These are phyloP conservation scores for Syrphus vitripennis DNA, from an alignment of 2,888 invertebrate genomes.

Conservation along the genomic window DNA sequence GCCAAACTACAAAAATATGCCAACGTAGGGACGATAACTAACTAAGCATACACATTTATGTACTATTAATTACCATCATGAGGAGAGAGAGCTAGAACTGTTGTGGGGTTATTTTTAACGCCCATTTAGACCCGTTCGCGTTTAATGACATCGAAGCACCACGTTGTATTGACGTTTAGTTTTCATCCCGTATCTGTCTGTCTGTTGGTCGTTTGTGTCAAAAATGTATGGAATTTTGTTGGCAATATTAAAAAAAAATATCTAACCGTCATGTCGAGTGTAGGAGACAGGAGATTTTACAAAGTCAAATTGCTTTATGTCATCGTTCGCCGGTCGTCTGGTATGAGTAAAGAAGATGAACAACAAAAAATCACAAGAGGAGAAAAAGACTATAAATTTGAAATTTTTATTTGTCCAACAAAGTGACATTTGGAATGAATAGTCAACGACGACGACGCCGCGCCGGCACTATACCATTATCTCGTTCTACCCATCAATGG, in stretches of 20 bases:
- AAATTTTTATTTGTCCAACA: constrained; percentile 59
- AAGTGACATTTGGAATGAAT: constrained; percentile 51
- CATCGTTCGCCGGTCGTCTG: not conserved
- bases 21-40: not conserved
- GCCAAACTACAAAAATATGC: not conserved
- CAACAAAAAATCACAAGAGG: not conserved
- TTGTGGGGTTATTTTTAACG: constrained; percentile 10
- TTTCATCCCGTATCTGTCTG: not conserved
- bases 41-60: constrained; percentile 45
- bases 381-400: constrained; percentile 58
- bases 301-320: constrained; percentile 13
- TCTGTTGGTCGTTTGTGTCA: constrained; percentile 5
- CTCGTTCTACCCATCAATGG: constrained; percentile 28
- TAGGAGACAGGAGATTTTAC: not conserved
- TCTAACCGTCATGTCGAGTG: too few relatives aligned
- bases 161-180: constrained; percentile 25
- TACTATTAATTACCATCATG: constrained; percentile 38
- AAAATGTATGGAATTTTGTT: constrained; percentile 41
- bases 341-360: constrained; percentile 13
- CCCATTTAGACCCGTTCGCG: constrained; percentile 21
- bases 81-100: not conserved
- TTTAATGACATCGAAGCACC: constrained; percentile 29
- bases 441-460: constrained; percentile 17
- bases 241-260: constrained; percentile 22
- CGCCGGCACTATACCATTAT: constrained; percentile 31